Percentiles rank a stretch among this genome's conserved stretches.
Conservation (phyloP, 2,797 vertebrate genomes). For the Manis pentadactyla region DNA sequence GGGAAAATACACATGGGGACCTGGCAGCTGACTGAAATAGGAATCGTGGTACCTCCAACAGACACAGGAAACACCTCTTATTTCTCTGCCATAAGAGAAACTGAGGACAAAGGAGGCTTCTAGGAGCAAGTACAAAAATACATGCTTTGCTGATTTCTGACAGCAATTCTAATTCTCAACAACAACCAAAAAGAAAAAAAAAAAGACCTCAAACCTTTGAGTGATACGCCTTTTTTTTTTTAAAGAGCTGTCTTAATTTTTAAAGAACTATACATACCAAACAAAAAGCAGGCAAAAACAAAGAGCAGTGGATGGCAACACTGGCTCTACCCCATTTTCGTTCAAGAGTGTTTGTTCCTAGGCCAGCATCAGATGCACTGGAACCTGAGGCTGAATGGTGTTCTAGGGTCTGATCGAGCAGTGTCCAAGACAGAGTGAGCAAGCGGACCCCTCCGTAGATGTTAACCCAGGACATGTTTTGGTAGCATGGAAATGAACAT, state of each 20-base stretch:
- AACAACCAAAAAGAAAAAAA: neutral
- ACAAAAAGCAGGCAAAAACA: neutral
- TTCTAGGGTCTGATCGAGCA: neutral
- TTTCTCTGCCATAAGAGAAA: neutral
- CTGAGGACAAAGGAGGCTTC: neutral
- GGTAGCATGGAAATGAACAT: neutral
- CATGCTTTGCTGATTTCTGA: neutral
- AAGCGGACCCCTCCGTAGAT: too few relatives aligned
- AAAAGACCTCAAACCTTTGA: neutral
- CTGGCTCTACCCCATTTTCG: neutral
- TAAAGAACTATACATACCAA: neutral
- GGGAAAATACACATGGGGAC: neutral
- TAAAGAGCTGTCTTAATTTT: neutral
- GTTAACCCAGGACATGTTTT: neutral
- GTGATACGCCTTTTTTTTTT: neutral
- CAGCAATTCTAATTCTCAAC: neutral
- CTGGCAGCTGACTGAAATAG: neutral
- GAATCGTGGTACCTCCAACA: neutral
- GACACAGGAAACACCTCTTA: neutral
- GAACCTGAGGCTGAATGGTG: neutral
- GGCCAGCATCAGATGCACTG: neutral
- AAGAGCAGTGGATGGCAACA: neutral
- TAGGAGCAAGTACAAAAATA: neutral
- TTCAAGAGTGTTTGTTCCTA: neutral
- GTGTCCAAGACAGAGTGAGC: neutral